These are phyloP conservation scores for Prinia subflava DNA, from an alignment of 2,113 vertebrate genomes.

Conservation along the genomic window DNA sequence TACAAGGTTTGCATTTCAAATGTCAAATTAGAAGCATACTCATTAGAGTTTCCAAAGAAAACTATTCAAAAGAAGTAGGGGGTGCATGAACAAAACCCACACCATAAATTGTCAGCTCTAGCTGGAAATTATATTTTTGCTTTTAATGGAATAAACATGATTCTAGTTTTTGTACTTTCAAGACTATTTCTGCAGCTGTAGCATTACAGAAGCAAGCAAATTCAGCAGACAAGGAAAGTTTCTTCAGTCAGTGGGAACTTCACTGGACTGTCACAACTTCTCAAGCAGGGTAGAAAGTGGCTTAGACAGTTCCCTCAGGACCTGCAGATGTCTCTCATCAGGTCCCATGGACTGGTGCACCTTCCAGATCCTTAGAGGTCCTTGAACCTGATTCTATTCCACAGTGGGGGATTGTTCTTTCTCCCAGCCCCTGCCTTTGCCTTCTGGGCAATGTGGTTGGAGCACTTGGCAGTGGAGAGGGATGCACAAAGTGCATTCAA, in stretches of 20 bases:
- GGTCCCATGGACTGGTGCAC: background rate
- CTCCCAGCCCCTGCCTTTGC: background rate
- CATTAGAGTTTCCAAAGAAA: background rate
- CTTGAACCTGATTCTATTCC: background rate
- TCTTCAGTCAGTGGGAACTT: background rate
- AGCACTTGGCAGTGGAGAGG: background rate
- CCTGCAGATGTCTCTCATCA: background rate
- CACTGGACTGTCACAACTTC: background rate
- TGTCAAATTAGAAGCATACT: background rate
- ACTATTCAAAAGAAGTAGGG: background rate
- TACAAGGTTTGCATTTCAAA: background rate
- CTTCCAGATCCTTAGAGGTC: background rate
- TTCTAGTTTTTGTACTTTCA: background rate
- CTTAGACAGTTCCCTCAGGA: background rate
- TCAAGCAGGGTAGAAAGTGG: background rate
- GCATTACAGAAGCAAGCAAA: background rate
- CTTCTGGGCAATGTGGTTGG: background rate
- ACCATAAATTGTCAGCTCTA: background rate
- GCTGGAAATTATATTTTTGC: background rate
- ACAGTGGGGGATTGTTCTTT: background rate
- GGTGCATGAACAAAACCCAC: background rate
- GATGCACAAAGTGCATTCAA: background rate
- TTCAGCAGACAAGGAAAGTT: background rate
- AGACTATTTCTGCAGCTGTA: background rate
- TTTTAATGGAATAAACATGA: background rate